Base-by-base conservation (phyloP, 2,113 vertebrate genomes). In the Barbus barbus region DNA sequence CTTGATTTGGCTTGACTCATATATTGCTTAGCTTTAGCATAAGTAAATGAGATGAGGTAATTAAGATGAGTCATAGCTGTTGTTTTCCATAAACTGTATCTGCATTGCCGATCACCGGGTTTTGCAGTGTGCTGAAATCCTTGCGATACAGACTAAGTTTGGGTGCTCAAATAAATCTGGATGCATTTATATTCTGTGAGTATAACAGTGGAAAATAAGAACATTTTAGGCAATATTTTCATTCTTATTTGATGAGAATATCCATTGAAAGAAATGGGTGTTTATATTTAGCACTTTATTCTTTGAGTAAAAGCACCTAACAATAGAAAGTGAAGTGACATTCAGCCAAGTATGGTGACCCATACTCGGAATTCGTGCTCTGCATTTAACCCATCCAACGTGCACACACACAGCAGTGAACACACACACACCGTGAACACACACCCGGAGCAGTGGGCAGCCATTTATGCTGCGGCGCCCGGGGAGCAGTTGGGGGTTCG, bases 11-110 rank as follows among this genome's bases (percentile, higher is more conserved):
- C 33, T 26, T 60, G 13, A 60, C 33, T 58, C 20, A 24, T 38
- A 11, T 3, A 44, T 56, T 79, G 14, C 1, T 18, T 79, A 20
- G 44, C 77, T 28, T 26, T 4, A 31, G 13, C 18, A 38, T 2
- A 58, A 77, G 75, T 67, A 28, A 48, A 20, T 79, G 41, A 46
- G 60, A 80, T 80, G 9, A 67, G 9, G 41, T 31, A 48, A 80
- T 28, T 67, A 11, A 63, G 36, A 63, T 65, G 77, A 63, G 41
- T 31, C 78, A 80, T 41, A 44, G 77, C 12, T 63, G 36, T 28
- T 79, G 28, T 44, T 58, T 58, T 78, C 22, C 7, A 28, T 44
- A 41, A 41, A 78, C 9, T 2, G 36, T 61, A 18, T 78, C 1
- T 0, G 76, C 41, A 24, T 8, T 12, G 26, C 48, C 26, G 11